phyloP scores from a whole-genome alignment of 2,113 vertebrate genomes.

The Girardinichthys multiradiatus region DNA sequence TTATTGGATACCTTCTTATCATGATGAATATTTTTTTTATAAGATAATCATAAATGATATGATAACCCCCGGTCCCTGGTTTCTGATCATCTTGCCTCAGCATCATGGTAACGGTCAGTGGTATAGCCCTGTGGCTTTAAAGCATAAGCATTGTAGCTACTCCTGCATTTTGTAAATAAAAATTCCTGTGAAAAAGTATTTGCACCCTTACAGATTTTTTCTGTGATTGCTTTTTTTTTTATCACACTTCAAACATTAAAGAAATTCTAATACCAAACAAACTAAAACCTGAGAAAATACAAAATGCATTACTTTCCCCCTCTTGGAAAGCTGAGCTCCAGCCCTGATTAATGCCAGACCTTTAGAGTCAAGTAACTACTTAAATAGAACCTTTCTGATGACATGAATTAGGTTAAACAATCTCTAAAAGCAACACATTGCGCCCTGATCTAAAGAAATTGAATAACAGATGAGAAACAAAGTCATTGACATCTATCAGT shows the following conservation, averaged over 20 bases:
- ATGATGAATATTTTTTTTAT: background rate
- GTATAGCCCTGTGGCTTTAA: conserved; percentile 3
- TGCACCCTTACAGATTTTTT: no score
- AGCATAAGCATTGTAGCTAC: conserved; percentile 25
- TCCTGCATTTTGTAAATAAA: conserved; percentile 55
- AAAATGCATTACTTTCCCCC: no score
- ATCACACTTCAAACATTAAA: no score
- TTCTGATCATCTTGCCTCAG: conserved; percentile 45
- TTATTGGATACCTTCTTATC: background rate
- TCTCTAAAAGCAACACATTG: background rate
- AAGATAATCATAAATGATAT: no score
- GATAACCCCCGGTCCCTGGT: background rate
- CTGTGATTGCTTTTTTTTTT: no score
- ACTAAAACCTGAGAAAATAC: no score
- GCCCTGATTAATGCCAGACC: background rate
- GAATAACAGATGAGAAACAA: no score
- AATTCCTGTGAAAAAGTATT: conserved; percentile 17
- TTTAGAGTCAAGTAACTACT: background rate
- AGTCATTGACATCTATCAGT: no score
- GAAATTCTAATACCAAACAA: no score
- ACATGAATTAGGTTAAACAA: background rate
- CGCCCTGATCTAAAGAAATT: background rate
- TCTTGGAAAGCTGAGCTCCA: no score
- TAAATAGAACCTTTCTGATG: background rate
- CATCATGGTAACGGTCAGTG: conserved; percentile 37